Evolutionary conservation across 2,888 invertebrate genomes (phyloP), one percentile per base, ranked within the genome.

Genomic region (Eupithecia abbreviata): DNA sequence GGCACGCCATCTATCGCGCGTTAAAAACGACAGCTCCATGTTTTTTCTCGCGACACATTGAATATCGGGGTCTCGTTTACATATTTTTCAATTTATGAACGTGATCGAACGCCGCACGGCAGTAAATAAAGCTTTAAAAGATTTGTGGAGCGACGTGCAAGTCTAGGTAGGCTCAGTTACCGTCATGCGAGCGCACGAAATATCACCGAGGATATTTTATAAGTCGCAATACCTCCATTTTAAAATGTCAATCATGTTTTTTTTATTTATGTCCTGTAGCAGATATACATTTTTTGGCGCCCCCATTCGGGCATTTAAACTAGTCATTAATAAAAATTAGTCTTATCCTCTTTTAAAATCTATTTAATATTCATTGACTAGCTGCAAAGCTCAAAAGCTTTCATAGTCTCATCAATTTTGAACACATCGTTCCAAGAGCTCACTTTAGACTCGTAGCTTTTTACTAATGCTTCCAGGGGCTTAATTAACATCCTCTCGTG

Each of bases 11-110:
- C 90, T 91, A 92, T 90, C 88, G 89, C 85, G 82, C 88, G 90
- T 92, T 92, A 92, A 92, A 93, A 91, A 92, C 92, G 93, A 93
- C 92, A 90, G 89, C 90, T 86, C 87, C 90, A 90, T 91, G 92
- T 92, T 91, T 90, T 91, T 92, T 89, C 87, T 86, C 84, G 86
- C 89, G 88, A 88, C 91, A 89, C 89, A 91, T 90, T 90, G 90
- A 90, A 92, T 91, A 91, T 90, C 86, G 83, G 84, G 85, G 75
- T 87, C 77, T 88, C 90, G 90, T 92, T 92, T 90, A 91, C 91
- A 92, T 92, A 92, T 91, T 92, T 93, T 92, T 93, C 92, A 93
- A 93, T 91, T 92, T 88, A 85, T 82, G 80, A 83, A 84, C 89
- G 86, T 85, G 86, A 88, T 89, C 86, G 88, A 86, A 86, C 86